Evolutionary conservation across 2,888 invertebrate species (phyloP).

Genomic region (Sipha maydis): DNA sequence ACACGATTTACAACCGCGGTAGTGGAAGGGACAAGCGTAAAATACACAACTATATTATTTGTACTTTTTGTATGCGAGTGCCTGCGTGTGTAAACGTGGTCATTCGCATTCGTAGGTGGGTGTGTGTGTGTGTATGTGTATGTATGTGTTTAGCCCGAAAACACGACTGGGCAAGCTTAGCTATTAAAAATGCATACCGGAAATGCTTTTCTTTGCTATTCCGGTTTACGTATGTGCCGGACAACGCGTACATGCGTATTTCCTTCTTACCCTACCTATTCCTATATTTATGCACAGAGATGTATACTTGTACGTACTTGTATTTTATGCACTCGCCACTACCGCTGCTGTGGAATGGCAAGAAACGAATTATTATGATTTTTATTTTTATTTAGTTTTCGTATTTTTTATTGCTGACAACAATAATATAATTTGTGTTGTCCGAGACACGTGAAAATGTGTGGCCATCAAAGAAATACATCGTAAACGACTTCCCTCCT

Average conservation of each 20-base stretch:
- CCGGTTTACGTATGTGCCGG: not conserved
- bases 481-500: too few species aligned
- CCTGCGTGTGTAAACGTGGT: not conserved
- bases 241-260: not conserved
- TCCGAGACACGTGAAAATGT: too few species aligned
- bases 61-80: not conserved
- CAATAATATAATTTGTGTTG: too few species aligned
- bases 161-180: not conserved
- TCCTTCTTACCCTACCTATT: not conserved
- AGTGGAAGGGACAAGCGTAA: not conserved
- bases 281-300: not conserved
- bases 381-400: too few species aligned
- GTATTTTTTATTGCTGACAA: too few species aligned
- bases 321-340: too few species aligned
- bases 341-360: too few species aligned
- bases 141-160: not conserved
- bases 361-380: too few species aligned
- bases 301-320: too few species aligned
- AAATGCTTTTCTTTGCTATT: constrained; percentile 19
- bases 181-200: constrained; percentile 20
- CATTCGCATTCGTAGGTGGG: not conserved
- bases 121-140: not conserved
- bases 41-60: not conserved
- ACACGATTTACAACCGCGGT: not conserved
- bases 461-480: too few species aligned